A percentile compares a stretch with the other conserved stretches of the same genome.
These are phyloP conservation scores for Momotus momota DNA, from an alignment of 2,797 vertebrate species.

Conservation along the genomic window DNA sequence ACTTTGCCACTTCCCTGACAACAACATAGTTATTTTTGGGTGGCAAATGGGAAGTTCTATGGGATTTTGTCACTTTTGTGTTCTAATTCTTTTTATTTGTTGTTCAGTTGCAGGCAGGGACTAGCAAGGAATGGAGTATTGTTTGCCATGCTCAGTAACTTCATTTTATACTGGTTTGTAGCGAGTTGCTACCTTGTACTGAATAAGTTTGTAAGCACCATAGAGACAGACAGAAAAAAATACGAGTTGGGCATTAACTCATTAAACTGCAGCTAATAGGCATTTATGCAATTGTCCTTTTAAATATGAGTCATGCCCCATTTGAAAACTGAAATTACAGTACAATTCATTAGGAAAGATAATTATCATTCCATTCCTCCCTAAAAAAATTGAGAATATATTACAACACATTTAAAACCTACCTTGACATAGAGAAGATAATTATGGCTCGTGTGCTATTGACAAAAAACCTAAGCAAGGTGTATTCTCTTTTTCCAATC, in stretches of 20 bases:
- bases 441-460: not conserved
- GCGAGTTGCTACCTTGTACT: not conserved
- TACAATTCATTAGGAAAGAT: conserved; percentile 69
- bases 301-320: conserved; percentile 43
- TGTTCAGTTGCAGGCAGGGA: not conserved
- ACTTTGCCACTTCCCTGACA: not conserved
- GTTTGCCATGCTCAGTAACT: not conserved
- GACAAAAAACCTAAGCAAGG: not conserved
- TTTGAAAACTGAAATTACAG: conserved; percentile 68
- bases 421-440: conserved; percentile 23
- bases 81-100: not conserved
- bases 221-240: not conserved
- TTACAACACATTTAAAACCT: not conserved
- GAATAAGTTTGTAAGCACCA: not conserved
- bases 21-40: not conserved
- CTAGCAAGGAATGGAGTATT: not conserved
- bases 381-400: not conserved
- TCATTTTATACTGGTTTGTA: not conserved
- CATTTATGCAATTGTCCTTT: conserved; percentile 65
- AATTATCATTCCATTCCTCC: conserved; percentile 57
- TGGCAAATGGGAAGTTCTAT: not conserved
- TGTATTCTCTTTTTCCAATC: not conserved
- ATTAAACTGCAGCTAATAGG: conserved; percentile 60
- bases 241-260: conserved; percentile 21
- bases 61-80: not conserved